A percentile compares a stretch with the other conserved stretches of the same genome.
phyloP scores from a whole-genome alignment of 2,888 invertebrate species.

The Poecilus cupreus region DNA sequence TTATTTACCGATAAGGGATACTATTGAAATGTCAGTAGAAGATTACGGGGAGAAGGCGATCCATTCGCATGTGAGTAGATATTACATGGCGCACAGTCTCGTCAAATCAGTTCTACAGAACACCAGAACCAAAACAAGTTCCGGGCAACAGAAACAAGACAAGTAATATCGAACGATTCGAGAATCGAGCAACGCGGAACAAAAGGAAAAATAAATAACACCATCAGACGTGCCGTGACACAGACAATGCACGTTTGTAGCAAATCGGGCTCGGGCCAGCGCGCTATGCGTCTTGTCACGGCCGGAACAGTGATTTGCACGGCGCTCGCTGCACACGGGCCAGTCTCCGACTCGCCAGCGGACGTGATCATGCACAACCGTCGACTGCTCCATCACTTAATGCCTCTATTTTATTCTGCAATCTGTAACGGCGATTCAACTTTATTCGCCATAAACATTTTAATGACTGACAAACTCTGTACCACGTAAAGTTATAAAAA shows the following conservation, averaged over 20 bases:
- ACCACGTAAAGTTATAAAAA: no score
- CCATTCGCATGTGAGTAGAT: not conserved
- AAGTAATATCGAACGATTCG: constrained; percentile 33
- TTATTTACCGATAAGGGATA: no score
- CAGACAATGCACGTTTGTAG: constrained; percentile 53
- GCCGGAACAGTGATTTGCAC: not conserved
- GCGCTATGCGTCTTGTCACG: constrained; percentile 51
- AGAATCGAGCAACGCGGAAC: constrained; percentile 24
- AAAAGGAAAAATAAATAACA: constrained; percentile 54
- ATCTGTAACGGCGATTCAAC: no score
- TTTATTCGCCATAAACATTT: no score
- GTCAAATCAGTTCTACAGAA: constrained; percentile 14
- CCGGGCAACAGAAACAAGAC: constrained; percentile 23
- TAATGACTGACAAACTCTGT: no score
- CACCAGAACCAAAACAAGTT: constrained; percentile 20
- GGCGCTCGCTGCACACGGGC: no score
- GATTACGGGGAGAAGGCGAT: no score
- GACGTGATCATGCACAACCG: no score
- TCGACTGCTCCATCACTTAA: no score
- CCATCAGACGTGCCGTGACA: constrained; percentile 48
- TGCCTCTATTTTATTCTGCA: no score
- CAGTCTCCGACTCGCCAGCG: no score
- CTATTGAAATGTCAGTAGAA: no score
- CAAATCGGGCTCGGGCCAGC: constrained; percentile 46
- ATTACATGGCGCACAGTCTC: not conserved